Evolutionary conservation across 2,888 invertebrate genomes (phyloP), one percentile per base, ranked within the genome.

Genomic region (Apamea epomidion): DNA sequence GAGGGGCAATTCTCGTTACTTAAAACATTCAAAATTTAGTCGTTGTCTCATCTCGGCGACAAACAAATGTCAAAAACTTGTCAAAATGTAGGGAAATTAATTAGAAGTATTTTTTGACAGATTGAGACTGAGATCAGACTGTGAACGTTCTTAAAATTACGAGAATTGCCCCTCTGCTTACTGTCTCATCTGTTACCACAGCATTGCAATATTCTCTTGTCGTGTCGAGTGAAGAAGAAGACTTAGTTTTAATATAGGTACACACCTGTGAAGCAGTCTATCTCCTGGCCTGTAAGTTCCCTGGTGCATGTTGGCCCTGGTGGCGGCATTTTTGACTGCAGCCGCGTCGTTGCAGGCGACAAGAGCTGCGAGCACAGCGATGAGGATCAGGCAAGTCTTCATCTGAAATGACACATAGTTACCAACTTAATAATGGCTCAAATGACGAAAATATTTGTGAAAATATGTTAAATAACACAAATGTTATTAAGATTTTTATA

Each of bases 201-300:
- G 0, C 32, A 25, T 45, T 60, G 14, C 10, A 37, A 7, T 48
- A 74, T 18, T 62, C 7, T 4, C 1, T 1, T 74, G 6, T 48
- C 21, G 21, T 1, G 1, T 60, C n/a, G 21, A 51, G 2, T 10
- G 25, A 29, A n/a, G 29, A n/a, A 65, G 3, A 67, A 8, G 2
- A 37, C 4, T 10, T 42, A 10, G 25, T 32, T 48, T 45, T 45
- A 0, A 32, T 18, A 18, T n/a, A 45, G 1, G 8, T 65, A 71
- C 70, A 48, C 37, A 88, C 88, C 88, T 88, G 80, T 85, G 81
- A 54, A 88, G 69, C 3, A 85, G 37, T 65, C 79, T 58, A n/a
- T 85, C 85, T 7, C 74, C 70, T 1, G 79, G 73, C 1, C 32
- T n/a, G 58, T 69, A 69, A 16, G 45, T 29, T 4, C 62, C 82